Evolutionary conservation across 2,888 invertebrate species (phyloP).

Genomic region (Liposcelis brunnea): DNA sequence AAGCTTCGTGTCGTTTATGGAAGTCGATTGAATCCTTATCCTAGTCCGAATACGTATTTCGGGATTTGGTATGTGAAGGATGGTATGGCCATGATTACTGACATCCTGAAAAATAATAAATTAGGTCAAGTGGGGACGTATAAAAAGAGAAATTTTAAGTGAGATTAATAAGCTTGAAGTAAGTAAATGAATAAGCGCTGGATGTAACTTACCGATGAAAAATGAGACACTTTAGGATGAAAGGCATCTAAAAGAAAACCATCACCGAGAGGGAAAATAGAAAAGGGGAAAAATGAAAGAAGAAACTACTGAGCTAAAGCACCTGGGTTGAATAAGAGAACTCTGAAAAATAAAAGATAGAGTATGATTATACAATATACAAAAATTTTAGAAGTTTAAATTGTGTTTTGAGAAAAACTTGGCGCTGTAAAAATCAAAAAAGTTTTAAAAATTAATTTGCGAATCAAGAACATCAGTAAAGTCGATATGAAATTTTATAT

Average conservation of each 20-base stretch:
- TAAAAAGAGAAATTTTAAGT: too few relatives aligned
- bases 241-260: background rate
- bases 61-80: slow-evolving; percentile 67
- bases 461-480: too few relatives aligned
- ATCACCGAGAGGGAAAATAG: background rate
- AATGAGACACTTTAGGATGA: slow-evolving; percentile 8
- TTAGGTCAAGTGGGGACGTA: too few relatives aligned
- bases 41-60: slow-evolving; percentile 69
- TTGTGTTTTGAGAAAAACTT: too few relatives aligned
- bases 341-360: slow-evolving; percentile 2
- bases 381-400: too few relatives aligned
- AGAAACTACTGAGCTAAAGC: background rate
- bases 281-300: background rate
- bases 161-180: too few relatives aligned
- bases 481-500: too few relatives aligned
- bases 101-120: slow-evolving; percentile 52
- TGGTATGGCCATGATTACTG: slow-evolving; percentile 71
- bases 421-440: too few relatives aligned
- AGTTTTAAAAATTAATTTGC: too few relatives aligned
- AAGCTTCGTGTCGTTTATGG: too few relatives aligned
- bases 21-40: slow-evolving; percentile 31
- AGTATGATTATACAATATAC: background rate
- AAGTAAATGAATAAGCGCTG: too few relatives aligned
- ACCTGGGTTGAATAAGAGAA: background rate
- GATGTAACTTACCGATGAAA: slow-evolving; percentile 14